Conservation (phyloP, 2,797 vertebrate species). For the Harpagifer antarcticus region DNA sequence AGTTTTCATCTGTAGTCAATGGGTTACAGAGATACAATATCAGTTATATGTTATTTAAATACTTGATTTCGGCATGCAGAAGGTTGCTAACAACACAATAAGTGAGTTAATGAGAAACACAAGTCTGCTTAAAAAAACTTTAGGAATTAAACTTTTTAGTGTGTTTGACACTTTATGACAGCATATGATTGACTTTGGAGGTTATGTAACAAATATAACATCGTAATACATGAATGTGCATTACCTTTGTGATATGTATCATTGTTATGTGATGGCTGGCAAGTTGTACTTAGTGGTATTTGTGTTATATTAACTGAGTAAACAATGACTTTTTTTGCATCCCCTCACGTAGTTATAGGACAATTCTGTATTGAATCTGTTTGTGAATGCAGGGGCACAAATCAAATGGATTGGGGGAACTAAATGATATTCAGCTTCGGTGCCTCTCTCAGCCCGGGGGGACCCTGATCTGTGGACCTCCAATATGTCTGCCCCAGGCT, state of each 20-base stretch:
- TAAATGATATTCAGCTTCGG: constrained; percentile 58
- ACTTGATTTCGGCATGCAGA: neutral
- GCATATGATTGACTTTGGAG: neutral
- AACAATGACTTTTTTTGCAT: neutral
- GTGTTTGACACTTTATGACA: neutral
- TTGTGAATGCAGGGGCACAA: constrained; percentile 41
- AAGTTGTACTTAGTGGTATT: no score
- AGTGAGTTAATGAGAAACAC: neutral
- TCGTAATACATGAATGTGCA: neutral
- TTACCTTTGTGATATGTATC: neutral
- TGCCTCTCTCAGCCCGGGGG: constrained; percentile 51
- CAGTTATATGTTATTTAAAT: neutral
- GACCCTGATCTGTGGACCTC: constrained; percentile 53
- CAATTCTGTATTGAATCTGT: constrained; percentile 25
- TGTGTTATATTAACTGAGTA: neutral
- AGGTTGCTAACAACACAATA: neutral
- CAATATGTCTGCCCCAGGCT: constrained; percentile 53
- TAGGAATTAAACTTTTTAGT: neutral
- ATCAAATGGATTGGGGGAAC: constrained; percentile 45
- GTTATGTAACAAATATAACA: neutral
- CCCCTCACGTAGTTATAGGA: neutral
- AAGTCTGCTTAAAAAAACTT: neutral
- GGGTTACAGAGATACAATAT: no score
- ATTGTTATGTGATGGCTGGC: neutral
- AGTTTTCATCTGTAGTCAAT: no score